Evolutionary conservation across 2,888 invertebrate genomes (phyloP).

Genomic region (Unio delphinus): DNA sequence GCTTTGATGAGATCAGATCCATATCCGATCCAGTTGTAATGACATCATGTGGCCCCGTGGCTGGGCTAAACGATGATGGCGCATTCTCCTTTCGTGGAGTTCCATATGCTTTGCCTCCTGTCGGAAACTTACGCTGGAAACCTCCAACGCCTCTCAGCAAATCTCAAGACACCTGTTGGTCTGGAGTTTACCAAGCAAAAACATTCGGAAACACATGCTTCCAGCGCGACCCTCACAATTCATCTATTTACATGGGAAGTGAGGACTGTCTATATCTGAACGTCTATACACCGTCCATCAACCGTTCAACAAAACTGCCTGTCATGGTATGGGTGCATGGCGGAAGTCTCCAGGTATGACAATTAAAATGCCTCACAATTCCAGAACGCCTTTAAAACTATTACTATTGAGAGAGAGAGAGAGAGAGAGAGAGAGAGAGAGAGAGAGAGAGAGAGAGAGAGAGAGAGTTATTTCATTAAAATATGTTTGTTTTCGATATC

Average conservation of each 20-base stretch:
- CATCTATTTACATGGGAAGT: constrained; percentile 31
- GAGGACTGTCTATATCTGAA: constrained; percentile 44
- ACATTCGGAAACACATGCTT: constrained; percentile 40
- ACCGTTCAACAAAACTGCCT: constrained; percentile 39
- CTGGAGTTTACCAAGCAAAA: constrained; percentile 32
- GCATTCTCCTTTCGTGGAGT: constrained; percentile 47
- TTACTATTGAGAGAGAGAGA: too few relatives aligned
- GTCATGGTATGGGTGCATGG: constrained; percentile 69
- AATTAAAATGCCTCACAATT: too few relatives aligned
- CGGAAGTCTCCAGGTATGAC: constrained; percentile 45
- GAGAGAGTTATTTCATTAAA: too few relatives aligned
- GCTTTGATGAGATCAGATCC: too few relatives aligned
- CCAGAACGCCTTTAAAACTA: too few relatives aligned
- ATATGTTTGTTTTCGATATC: too few relatives aligned
- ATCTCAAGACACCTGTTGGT: constrained; percentile 42
- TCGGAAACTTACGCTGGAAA: constrained; percentile 37
- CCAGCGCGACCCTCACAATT: constrained; percentile 29
- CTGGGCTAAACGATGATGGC: constrained; percentile 27
- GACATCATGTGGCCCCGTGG: constrained; percentile 47
- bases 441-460: too few relatives aligned
- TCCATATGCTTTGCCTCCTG: constrained; percentile 50
- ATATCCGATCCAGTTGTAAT: constrained; percentile 3
- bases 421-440: too few relatives aligned
- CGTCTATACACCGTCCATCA: constrained; percentile 61
- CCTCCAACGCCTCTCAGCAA: constrained; percentile 26